These are phyloP conservation scores for Linnaemya vulpina DNA, from an alignment of 2,888 invertebrate species.

Conservation along the genomic window DNA sequence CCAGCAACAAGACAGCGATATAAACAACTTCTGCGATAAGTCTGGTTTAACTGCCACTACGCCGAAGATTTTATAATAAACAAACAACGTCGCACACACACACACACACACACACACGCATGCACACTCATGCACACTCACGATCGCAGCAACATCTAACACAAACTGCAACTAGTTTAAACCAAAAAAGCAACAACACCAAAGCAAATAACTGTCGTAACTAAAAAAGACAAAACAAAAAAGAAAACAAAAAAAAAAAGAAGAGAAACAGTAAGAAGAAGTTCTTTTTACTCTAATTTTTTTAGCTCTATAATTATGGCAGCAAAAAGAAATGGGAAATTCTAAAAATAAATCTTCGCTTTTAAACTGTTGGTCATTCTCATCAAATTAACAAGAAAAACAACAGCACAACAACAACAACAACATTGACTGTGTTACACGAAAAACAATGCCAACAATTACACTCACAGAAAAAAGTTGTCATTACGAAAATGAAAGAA, in stretches of 20 bases:
- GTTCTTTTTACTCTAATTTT: constrained; percentile 65
- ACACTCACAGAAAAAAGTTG: background rate
- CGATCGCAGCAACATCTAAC: constrained; percentile 9
- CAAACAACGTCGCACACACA: background rate
- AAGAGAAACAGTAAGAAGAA: background rate
- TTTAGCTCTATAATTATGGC: constrained; percentile 40
- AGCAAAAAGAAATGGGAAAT: constrained; percentile 16
- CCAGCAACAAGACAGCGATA: constrained; percentile 9
- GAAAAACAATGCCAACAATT: constrained; percentile 11
- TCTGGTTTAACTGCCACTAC: constrained; percentile 26
- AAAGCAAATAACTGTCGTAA: background rate
- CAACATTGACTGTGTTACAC: constrained; percentile 27
- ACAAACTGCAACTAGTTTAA: constrained; percentile 51
- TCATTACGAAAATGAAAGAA: background rate
- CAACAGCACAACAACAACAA: constrained; percentile 6
- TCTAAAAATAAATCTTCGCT: constrained; percentile 68
- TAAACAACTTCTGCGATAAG: constrained; percentile 37
- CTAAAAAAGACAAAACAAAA: background rate
- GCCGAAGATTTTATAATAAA: background rate
- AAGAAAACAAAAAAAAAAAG: background rate
- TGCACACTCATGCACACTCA: background rate
- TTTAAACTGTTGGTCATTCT: constrained; percentile 56
- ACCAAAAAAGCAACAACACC: background rate
- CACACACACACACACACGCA: background rate
- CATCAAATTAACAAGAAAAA: constrained; percentile 1